Evolutionary conservation across 2,113 vertebrate species (phyloP).

Genomic region (Cyprinodon tularosa): DNA sequence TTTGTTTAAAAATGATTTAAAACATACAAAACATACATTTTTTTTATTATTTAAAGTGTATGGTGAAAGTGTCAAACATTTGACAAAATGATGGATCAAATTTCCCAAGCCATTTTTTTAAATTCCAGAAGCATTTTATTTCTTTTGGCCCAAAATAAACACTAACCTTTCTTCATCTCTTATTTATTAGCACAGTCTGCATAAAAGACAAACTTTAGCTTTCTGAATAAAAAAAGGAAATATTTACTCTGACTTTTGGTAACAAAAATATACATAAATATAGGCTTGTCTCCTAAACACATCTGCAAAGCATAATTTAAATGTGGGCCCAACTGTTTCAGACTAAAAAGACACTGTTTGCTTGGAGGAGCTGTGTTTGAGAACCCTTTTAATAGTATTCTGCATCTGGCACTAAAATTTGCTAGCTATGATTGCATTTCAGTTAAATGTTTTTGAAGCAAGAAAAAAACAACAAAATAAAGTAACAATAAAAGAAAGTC

Average conservation of each 20-base stretch:
- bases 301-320: not conserved
- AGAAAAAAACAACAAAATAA: not conserved
- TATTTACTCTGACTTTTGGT: not conserved
- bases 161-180: not conserved
- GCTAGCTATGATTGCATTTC: not conserved
- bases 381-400: not conserved
- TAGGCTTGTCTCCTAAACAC: not conserved
- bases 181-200: not conserved
- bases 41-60: too few species aligned
- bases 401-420: not conserved
- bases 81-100: not conserved
- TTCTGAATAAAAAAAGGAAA: not conserved
- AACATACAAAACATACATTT: too few species aligned
- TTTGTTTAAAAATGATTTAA: too few species aligned
- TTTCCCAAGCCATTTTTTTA: not conserved
- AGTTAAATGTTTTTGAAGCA: not conserved
- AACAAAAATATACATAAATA: not conserved
- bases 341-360: not conserved
- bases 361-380: not conserved
- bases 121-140: not conserved
- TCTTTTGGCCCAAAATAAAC: not conserved
- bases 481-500: not conserved
- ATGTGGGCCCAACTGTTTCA: not conserved
- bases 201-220: not conserved
- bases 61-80: not conserved